Percentiles rank a stretch among this genome's conserved stretches.
Evolutionary conservation across 2,113 vertebrate species (phyloP).

Genomic region (Actenoides hombroni): DNA sequence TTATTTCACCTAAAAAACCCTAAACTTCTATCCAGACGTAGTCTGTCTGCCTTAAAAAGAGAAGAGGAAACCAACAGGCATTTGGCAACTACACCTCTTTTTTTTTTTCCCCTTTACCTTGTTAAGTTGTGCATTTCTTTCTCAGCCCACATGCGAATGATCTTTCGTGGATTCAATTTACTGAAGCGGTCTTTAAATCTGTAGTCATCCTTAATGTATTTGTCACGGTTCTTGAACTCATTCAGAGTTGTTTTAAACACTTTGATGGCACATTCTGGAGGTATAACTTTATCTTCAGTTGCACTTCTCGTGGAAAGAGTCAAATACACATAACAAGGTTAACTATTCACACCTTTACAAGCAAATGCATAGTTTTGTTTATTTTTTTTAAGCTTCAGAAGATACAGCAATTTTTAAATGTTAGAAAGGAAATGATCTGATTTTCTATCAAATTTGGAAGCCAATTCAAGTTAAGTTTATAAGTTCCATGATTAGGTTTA

Average conservation of each 20-base stretch:
- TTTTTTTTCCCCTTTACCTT: constrained; percentile 76
- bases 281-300: constrained; percentile 80
- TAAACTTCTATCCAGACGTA: background rate
- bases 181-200: constrained; percentile 97
- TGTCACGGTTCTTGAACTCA: constrained; percentile 96
- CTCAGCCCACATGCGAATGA: constrained; percentile 97
- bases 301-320: constrained; percentile 57
- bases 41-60: background rate
- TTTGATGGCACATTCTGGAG: constrained; percentile 92
- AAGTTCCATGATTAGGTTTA: background rate
- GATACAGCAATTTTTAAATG: background rate
- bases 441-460: background rate
- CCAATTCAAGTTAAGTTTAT: background rate
- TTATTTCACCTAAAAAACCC: background rate
- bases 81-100: background rate
- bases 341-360: background rate
- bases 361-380: background rate
- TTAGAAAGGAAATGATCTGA: background rate
- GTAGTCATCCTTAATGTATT: constrained; percentile 98
- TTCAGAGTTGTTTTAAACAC: constrained; percentile 98
- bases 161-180: constrained; percentile 94
- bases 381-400: background rate
- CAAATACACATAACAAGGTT: background rate
- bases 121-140: constrained; percentile 97
- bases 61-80: background rate